Base-by-base conservation (phyloP, 1,140 invertebrate genomes). In the Arion vulgaris region DNA sequence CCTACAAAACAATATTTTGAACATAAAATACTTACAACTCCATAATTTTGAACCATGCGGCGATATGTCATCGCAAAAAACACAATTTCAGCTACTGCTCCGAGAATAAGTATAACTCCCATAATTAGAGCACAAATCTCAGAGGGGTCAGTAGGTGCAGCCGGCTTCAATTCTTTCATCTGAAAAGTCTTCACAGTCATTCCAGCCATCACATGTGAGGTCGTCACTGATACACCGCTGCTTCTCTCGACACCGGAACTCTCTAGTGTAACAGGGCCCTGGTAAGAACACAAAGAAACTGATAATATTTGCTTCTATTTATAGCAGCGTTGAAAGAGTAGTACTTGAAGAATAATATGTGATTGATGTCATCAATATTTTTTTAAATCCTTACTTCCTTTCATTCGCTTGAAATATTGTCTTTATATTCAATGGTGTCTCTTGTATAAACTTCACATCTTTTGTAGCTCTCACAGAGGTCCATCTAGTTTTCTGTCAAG, bases 201-300 rank as follows among this genome's bases (percentile, higher is more conserved):
- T 51, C 80, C 80, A 81, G 28, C 80, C 80, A 74, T 81, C 80
- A 62, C 80, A 81, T 28, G 41, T 74, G n/a, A 81, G 69, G 32
- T 81, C 80, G 74, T 81, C 80, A 39, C 74, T 69, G n/a, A 81
- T 71, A 62, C 80, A 81, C 2, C 71, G 71, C 49, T 72, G 80
- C 15, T 57, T 13, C 28, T 74, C 15, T 23, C 53, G n/a, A 69
- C 80, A 81, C 26, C 39, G 51, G 51, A 74, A 81, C 36, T 81
- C 80, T 53, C 49, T 26, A 2, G 11, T 57, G 45, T 72, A 73
- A 62, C 80, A 81, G 2, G 80, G 80, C 45, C 49, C 80, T 81
- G 80, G 4, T 2, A 28, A 76, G 34, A 41, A 1, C 7, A n/a
- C 4, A 74, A 15, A 74, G 15, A 41, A 49, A 38, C 13, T 28